phyloP scores from a whole-genome alignment of 2,113 vertebrate genomes.

The Marcusenius ussheri region DNA sequence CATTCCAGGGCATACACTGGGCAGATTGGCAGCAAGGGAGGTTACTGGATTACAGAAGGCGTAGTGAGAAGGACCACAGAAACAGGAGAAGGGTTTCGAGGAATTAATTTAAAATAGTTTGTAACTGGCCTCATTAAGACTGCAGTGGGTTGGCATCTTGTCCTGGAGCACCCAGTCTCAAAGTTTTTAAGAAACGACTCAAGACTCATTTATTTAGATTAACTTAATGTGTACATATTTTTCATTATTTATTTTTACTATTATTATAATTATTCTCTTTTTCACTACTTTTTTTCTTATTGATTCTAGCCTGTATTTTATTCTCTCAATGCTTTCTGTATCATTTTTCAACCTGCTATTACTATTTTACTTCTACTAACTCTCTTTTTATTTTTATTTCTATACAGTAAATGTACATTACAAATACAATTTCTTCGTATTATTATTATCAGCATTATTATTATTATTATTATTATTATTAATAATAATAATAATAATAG shows the following conservation, averaged over 20 bases:
- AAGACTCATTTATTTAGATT: not conserved
- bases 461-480: no score
- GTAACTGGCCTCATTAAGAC: not conserved
- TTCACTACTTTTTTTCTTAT: not conserved
- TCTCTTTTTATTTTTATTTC: not conserved
- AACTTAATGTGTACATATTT: not conserved
- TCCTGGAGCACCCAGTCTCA: not conserved
- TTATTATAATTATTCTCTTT: not conserved
- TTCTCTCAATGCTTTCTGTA: not conserved
- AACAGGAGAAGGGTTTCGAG: not conserved
- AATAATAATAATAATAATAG: no score
- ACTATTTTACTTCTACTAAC: not conserved
- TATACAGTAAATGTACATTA: not conserved
- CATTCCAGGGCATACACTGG: not conserved
- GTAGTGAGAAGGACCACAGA: not conserved
- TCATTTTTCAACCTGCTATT: not conserved
- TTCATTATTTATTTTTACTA: not conserved
- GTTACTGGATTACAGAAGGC: not conserved
- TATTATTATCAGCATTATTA: no score
- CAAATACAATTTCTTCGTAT: not conserved
- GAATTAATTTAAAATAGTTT: not conserved
- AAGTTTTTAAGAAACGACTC: not conserved
- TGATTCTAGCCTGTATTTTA: not conserved
- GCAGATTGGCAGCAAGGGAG: not conserved
- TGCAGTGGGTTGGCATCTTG: not conserved